These are phyloP conservation scores for Colossoma macropomum DNA, from an alignment of 2,113 vertebrate genomes.

Conservation along the genomic window DNA sequence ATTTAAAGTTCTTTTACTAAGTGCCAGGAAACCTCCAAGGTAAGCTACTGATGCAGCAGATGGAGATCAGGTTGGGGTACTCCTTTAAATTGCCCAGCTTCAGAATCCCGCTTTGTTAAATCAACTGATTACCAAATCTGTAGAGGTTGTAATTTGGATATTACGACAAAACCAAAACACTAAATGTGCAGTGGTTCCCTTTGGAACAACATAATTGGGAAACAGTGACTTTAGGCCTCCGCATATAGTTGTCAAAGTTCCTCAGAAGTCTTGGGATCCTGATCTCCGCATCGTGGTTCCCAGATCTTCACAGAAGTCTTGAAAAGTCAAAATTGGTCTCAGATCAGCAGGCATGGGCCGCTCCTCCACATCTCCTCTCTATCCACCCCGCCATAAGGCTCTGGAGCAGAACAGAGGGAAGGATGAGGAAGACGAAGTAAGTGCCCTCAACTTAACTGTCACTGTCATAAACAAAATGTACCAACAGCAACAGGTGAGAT, in stretches of 20 bases:
- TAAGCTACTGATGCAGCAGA: too few relatives aligned
- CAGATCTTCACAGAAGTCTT: background rate
- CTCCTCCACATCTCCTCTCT: conserved; percentile 28
- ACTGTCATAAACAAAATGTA: conserved; percentile 77
- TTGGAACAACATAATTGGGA: background rate
- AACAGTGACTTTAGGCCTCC: background rate
- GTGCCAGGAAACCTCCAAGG: too few relatives aligned
- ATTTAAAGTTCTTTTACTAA: too few relatives aligned
- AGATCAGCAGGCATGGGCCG: conserved; percentile 37
- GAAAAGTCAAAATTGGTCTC: conserved; percentile 38
- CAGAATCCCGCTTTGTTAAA: too few relatives aligned
- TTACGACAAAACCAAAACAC: too few relatives aligned
- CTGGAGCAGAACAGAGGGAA: conserved; percentile 33
- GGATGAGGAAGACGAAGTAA: conserved; percentile 44
- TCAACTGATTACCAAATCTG: conserved; percentile 12
- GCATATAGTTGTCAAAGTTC: background rate
- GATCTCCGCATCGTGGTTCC: conserved; percentile 4
- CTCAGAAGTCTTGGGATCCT: background rate
- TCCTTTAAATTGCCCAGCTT: too few relatives aligned
- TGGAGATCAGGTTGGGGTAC: too few relatives aligned
- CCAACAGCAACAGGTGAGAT: conserved; percentile 73
- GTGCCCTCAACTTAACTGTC: conserved; percentile 41
- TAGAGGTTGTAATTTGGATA: background rate
- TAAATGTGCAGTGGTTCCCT: background rate
- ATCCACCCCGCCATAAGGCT: background rate